A percentile compares a stretch with the other conserved stretches of the same genome.
These are phyloP conservation scores for Polydrusus cervinus DNA, from an alignment of 2,888 invertebrate species.

Conservation along the genomic window DNA sequence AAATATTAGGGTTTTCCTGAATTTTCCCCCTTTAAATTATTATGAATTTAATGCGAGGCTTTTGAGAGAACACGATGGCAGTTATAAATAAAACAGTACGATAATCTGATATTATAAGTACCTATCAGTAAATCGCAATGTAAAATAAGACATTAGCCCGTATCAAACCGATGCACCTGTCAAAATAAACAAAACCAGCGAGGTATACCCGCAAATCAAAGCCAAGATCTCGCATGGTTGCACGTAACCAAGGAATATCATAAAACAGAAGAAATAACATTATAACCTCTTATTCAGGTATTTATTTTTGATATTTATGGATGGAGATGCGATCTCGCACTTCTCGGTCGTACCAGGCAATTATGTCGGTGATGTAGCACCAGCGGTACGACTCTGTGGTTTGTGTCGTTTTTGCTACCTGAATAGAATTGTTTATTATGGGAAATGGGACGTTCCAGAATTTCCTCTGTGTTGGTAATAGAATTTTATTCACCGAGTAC, in stretches of 20 bases:
- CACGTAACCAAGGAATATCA: constrained; percentile 56
- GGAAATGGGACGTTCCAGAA: constrained; percentile 41
- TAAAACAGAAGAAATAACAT: constrained; percentile 56
- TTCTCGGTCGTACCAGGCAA: constrained; percentile 53
- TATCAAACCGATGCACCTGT: constrained; percentile 20
- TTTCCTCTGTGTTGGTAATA: background rate
- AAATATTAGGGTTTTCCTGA: too few species aligned
- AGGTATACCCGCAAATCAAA: constrained; percentile 52
- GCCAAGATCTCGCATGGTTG: constrained; percentile 54
- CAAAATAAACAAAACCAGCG: constrained; percentile 44
- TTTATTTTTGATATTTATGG: constrained; percentile 73
- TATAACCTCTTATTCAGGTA: constrained; percentile 62
- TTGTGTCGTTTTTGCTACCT: constrained; percentile 55
- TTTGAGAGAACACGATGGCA: too few species aligned
- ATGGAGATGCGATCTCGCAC: constrained; percentile 69
- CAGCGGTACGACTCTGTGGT: constrained; percentile 50
- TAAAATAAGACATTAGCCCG: constrained; percentile 34
- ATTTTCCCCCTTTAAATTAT: too few species aligned
- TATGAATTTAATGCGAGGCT: too few species aligned
- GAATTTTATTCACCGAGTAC: too few species aligned
- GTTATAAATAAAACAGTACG: too few species aligned
- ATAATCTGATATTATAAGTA: too few species aligned
- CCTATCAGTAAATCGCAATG: background rate
- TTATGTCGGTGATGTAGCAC: constrained; percentile 54
- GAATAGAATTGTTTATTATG: constrained; percentile 56